Percentiles rank a stretch among this genome's conserved stretches.
Conservation (phyloP, 2,113 vertebrate species). For the Aldabrachelys gigantea region DNA sequence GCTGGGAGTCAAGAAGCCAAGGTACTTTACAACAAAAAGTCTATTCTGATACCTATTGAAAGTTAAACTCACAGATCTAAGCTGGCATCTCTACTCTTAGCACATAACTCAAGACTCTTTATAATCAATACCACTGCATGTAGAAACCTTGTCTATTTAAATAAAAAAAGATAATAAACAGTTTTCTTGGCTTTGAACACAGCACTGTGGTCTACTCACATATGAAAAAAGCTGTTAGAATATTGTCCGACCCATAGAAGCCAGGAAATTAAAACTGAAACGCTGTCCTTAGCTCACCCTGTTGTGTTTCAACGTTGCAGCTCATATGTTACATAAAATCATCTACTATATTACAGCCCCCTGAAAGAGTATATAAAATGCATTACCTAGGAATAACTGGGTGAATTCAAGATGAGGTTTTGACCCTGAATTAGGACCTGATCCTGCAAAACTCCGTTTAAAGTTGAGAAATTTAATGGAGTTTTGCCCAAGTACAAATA, state of each 20-base stretch:
- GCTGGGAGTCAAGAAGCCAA: constrained; percentile 63
- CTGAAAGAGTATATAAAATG: not conserved
- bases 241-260: not conserved
- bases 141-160: constrained; percentile 3
- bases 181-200: constrained; percentile 21
- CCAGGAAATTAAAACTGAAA: not conserved
- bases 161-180: not conserved
- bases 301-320: not conserved
- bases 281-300: not conserved
- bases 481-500: not conserved
- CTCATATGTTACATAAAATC: not conserved
- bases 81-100: constrained; percentile 30
- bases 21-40: constrained; percentile 39
- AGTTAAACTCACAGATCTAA: constrained; percentile 52
- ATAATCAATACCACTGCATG: not conserved
- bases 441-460: not conserved
- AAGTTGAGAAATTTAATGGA: not conserved
- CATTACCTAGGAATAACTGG: not conserved
- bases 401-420: not conserved
- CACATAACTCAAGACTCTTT: constrained; percentile 36
- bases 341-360: not conserved
- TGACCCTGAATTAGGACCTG: not conserved
- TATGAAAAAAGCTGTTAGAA: not conserved
- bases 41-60: constrained; percentile 54
- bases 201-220: not conserved